phyloP scores from a whole-genome alignment of 1,140 invertebrate genomes.

The Bombus sibiricus region DNA sequence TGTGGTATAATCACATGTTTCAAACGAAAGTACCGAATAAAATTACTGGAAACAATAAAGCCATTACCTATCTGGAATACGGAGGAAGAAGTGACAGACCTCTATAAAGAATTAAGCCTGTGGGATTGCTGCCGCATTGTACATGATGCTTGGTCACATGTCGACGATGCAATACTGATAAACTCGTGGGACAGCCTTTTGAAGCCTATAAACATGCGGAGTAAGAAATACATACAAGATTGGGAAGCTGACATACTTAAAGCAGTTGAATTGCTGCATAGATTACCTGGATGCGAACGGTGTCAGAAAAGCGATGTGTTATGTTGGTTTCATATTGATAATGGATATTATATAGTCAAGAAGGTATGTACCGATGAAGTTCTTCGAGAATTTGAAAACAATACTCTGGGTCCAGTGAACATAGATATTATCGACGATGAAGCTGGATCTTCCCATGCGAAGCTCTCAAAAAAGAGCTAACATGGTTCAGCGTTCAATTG shows the following conservation, averaged over 20 bases:
- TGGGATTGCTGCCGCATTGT: no score
- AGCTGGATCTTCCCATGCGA: no score
- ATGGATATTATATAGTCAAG: fast-evolving
- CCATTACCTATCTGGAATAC: fast-evolving
- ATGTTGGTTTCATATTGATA: no score
- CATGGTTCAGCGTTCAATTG: no score
- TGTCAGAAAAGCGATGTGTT: fast-evolving
- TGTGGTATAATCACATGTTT: no score
- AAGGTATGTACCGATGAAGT: no score
- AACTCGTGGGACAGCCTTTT: fast-evolving
- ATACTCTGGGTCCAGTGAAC: fast-evolving
- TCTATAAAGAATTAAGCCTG: fast-evolving
- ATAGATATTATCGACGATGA: no score
- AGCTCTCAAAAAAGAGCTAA: no score
- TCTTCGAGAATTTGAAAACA: fast-evolving
- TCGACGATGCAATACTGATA: fast-evolving
- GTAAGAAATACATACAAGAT: fast-evolving
- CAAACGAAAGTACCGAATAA: no score
- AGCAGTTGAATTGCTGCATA: fast-evolving
- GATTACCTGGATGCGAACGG: fast-evolving
- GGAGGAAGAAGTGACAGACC: fast-evolving
- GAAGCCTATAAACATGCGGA: fast-evolving
- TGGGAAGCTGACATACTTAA: fast-evolving
- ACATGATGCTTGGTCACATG: fast-evolving
- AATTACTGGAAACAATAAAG: fast-evolving